Percentiles rank a stretch among this genome's conserved stretches.
Conservation (phyloP, 37 sponge, comb jelly and placozoan species). For the Aplysina aerophoba region DNA sequence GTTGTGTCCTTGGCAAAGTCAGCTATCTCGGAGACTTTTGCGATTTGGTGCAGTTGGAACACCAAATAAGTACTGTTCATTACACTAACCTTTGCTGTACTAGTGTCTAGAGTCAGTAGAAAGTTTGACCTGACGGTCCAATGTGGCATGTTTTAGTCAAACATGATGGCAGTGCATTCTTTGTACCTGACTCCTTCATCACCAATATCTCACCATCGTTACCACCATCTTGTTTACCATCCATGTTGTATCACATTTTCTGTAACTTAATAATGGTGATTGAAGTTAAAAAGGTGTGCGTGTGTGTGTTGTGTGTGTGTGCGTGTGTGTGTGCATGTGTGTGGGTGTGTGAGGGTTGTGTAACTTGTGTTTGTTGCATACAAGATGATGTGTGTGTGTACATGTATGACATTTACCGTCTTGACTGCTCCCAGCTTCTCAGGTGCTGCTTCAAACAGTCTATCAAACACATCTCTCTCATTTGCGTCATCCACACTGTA, state of each 20-base stretch:
- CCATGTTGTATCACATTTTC: too few species aligned
- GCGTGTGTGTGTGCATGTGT: background rate
- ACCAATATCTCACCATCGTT: too few species aligned
- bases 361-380: background rate
- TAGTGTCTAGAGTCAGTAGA: background rate
- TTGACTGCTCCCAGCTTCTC: slow-evolving; percentile 92
- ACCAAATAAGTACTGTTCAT: too few species aligned
- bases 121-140: background rate
- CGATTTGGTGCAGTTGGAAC: background rate
- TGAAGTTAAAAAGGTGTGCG: too few species aligned
- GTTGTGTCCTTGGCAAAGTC: background rate
- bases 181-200: too few species aligned
- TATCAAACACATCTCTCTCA: slow-evolving; percentile 96
- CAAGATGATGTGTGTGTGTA: background rate
- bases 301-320: too few species aligned
- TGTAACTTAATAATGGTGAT: too few species aligned
- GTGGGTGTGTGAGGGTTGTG: background rate
- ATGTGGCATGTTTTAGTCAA: slow-evolving; percentile 3
- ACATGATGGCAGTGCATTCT: background rate
- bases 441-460: slow-evolving; percentile 91
- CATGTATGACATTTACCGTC: slow-evolving; percentile 43
- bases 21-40: background rate
- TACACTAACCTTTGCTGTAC: too few species aligned
- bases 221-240: too few species aligned
- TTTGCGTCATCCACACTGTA: slow-evolving; percentile 24